A percentile compares a stretch with the other conserved stretches of the same genome.
Conservation (phyloP, 2,797 vertebrate species). For the Sebastes melanostomus region DNA sequence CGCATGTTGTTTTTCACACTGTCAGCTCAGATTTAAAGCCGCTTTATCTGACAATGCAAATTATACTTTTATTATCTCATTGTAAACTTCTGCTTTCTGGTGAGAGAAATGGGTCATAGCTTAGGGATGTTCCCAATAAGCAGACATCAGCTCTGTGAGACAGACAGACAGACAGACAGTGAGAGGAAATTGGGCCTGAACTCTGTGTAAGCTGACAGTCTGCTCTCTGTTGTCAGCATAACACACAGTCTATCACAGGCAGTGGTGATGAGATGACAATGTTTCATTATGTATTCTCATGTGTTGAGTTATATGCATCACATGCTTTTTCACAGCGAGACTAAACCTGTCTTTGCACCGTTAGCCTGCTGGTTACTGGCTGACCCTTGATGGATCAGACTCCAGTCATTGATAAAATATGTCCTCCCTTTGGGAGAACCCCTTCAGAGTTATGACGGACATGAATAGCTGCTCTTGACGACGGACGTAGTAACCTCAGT, state of each 20-base stretch:
- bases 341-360: constrained; percentile 26
- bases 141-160: constrained; percentile 43
- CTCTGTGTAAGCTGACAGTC: constrained; percentile 34
- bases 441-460: constrained; percentile 29
- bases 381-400: constrained; percentile 18
- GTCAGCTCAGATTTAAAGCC: constrained; percentile 13
- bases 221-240: constrained; percentile 29
- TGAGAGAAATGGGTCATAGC: constrained; percentile 36
- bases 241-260: constrained; percentile 10
- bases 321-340: constrained; percentile 16
- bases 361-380: constrained; percentile 1
- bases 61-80: constrained; percentile 25
- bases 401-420: constrained; percentile 31
- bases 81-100: constrained; percentile 36
- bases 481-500: constrained; percentile 26
- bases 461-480: constrained; percentile 24
- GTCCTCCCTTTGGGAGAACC: constrained; percentile 31
- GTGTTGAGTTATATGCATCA: background rate
- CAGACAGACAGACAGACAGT: constrained; percentile 10
- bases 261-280: background rate
- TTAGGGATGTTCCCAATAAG: constrained; percentile 38
- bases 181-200: constrained; percentile 42
- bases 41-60: constrained; percentile 32
- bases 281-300: background rate
- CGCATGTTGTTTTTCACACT: background rate